Base-by-base conservation (phyloP, 2,797 vertebrate genomes). In the Heliangelus exortis region DNA sequence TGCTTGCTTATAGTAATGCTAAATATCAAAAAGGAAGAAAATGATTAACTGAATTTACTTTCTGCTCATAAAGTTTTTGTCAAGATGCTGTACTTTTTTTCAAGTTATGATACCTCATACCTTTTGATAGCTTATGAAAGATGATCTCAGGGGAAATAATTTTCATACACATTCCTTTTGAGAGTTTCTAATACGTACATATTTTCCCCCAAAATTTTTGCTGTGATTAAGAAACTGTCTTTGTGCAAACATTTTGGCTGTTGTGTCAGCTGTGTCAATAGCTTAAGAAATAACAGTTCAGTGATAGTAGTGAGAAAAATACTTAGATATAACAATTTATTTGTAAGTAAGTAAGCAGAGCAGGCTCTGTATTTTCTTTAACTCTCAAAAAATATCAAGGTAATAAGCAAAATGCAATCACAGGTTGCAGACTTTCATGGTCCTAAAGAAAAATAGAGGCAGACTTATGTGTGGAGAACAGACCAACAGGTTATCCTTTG, bases 81-180 rank as follows among this genome's bases (percentile, higher is more conserved):
- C 20, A 66, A 58, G 28, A 59, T 69, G 12, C 68, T 77, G 26
- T 62, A 22, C 59, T 87, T 87, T 89, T 50, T 39, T 81, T 92
- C 51, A 76, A 73, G 25, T 53, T 83, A 22, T 36, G 14, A 3
- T 36, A 21, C 3, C 39, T 14, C 39, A 23, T 50, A 21, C 21
- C 26, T 80, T 76, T 43, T 62, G 48, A 45, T 69, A 16, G 6
- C 34, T 92, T 75, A 29, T 81, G 33, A 73, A 61, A 82, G 19
- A 16, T 36, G 20, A 81, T n/a, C 22, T 59, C 3, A 41, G 39
- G 39, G 39, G 39, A 57, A 66, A 66, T 53, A 0, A 20, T 84
- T 89, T 88, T 69, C 47, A 25, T 65, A 34, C 7, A 20, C 8
- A 9, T 66, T 83, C 22, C 15, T 81, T 63, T 59, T 53, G 34